phyloP scores from a whole-genome alignment of 2,113 vertebrate genomes.

The Machaerirhynchus nigripectus region DNA sequence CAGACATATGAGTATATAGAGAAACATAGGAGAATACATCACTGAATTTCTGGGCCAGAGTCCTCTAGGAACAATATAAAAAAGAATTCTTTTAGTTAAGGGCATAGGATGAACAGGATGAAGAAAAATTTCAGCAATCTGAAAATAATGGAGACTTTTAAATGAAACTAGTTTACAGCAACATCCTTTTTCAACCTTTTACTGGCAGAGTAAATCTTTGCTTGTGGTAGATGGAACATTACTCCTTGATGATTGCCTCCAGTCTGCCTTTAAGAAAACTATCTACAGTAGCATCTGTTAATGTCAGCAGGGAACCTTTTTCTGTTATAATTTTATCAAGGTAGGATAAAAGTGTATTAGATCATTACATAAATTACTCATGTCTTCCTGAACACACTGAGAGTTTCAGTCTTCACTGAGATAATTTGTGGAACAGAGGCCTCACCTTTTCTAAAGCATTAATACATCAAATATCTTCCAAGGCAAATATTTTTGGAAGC shows the following conservation, averaged over 20 bases:
- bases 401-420: neutral
- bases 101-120: neutral
- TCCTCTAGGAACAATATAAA: neutral
- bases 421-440: neutral
- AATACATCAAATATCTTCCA: slow-evolving; percentile 2
- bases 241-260: neutral
- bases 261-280: neutral
- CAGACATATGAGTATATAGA: neutral
- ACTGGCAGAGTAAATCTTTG: slow-evolving; percentile 13
- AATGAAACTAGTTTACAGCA: neutral
- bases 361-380: slow-evolving; percentile 13
- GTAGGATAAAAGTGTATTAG: slow-evolving; percentile 27
- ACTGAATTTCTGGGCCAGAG: neutral
- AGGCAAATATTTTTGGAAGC: neutral
- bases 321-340: slow-evolving; percentile 31
- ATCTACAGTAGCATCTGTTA: slow-evolving; percentile 30
- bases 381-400: neutral
- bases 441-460: neutral
- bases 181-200: neutral
- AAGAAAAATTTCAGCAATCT: neutral
- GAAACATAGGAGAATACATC: neutral
- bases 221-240: neutral
- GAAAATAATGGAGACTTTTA: neutral
- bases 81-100: neutral
- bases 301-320: slow-evolving; percentile 14